Evolutionary conservation across 2,797 vertebrate genomes (phyloP).

Genomic region (Peromyscus eremicus): DNA sequence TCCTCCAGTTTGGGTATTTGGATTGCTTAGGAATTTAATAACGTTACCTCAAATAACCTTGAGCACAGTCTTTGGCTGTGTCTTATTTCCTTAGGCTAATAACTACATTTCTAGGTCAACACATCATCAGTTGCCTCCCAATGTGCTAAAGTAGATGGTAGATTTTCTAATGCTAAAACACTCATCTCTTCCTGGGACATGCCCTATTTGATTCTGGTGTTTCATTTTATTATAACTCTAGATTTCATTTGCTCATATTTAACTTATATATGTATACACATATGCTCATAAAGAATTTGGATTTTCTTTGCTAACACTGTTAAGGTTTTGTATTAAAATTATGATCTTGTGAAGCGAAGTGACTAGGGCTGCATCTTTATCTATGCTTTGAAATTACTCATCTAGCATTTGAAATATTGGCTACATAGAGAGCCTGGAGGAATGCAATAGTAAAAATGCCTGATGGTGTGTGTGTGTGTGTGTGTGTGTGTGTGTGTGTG

Average conservation of each 20-base stretch:
- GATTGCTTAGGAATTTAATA: conserved; percentile 54
- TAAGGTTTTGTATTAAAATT: conserved; percentile 34
- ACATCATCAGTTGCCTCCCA: not conserved
- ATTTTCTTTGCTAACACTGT: not conserved
- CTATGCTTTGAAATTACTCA: conserved; percentile 20
- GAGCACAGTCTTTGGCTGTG: not conserved
- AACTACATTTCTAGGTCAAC: conserved; percentile 37
- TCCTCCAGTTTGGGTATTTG: conserved; percentile 48
- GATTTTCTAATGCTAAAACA: not conserved
- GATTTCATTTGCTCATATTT: conserved; percentile 19
- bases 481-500: not conserved
- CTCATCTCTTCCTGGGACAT: not conserved
- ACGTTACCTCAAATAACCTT: not conserved
- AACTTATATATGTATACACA: conserved; percentile 30
- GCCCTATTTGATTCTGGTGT: conserved; percentile 8
- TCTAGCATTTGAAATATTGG: not conserved
- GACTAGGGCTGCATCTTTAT: not conserved
- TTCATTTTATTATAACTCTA: conserved; percentile 46
- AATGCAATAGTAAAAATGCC: not conserved
- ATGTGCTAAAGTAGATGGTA: not conserved
- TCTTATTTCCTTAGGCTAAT: conserved; percentile 49
- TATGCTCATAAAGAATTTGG: not conserved
- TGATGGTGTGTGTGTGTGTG: not conserved
- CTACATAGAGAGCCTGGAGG: conserved; percentile 20
- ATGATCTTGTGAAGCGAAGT: conserved; percentile 42